phyloP scores from a whole-genome alignment of 2,888 invertebrate species.

The Tuta absoluta region DNA sequence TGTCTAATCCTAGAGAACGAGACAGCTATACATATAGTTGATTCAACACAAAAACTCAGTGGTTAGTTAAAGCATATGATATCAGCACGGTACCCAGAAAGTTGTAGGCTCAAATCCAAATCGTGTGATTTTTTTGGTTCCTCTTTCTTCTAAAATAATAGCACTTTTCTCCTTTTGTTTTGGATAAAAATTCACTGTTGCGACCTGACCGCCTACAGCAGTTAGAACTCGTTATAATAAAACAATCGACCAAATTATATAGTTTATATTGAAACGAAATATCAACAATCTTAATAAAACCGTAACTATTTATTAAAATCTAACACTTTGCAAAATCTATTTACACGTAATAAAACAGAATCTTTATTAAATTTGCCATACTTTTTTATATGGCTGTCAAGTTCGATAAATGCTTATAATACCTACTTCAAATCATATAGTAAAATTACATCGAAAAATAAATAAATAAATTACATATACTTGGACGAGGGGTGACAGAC shows the following conservation, averaged over 20 bases:
- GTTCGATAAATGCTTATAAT: neutral
- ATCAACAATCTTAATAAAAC: neutral
- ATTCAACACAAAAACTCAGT: too few relatives aligned
- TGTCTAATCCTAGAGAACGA: too few relatives aligned
- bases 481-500: neutral
- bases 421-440: neutral
- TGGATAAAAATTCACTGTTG: too few relatives aligned
- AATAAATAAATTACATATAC: neutral
- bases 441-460: neutral
- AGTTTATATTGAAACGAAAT: constrained; percentile 7
- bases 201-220: too few relatives aligned
- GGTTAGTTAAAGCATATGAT: too few relatives aligned
- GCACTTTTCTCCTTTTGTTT: too few relatives aligned
- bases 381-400: neutral
- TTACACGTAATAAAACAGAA: neutral
- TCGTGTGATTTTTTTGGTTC: too few relatives aligned
- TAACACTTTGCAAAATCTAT: neutral
- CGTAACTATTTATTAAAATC: neutral
- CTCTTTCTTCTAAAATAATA: too few relatives aligned
- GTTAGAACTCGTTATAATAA: neutral
- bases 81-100: too few relatives aligned
- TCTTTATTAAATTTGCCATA: neutral
- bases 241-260: neutral
- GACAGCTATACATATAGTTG: too few relatives aligned
- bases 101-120: too few relatives aligned